Percentiles rank a stretch among this genome's conserved stretches.
Conservation (phyloP, 2,113 vertebrate genomes). For the Sterrhoptilus dennistouni region DNA sequence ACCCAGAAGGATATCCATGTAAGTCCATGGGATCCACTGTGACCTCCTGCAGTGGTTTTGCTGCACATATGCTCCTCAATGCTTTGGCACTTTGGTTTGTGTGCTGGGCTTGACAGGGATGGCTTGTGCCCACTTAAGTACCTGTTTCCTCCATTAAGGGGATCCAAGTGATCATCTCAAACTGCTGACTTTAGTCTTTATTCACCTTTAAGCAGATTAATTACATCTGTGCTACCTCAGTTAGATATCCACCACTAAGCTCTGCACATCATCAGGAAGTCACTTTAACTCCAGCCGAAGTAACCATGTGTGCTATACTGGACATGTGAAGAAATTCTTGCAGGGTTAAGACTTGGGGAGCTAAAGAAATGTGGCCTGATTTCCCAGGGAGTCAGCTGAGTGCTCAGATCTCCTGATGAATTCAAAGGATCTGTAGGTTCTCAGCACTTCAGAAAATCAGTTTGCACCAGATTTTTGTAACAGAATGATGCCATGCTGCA, state of each 20-base stretch:
- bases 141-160: background rate
- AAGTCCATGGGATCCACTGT: fast-evolving
- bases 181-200: background rate
- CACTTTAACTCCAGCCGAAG: background rate
- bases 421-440: conserved; percentile 41
- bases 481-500: conserved; percentile 58
- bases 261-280: background rate
- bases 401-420: background rate
- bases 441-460: conserved; percentile 30
- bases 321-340: background rate
- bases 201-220: background rate
- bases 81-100: background rate
- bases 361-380: background rate
- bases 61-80: background rate
- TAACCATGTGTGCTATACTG: background rate
- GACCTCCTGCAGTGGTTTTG: background rate
- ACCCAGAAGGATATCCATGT: background rate
- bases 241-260: background rate
- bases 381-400: background rate
- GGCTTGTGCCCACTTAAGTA: background rate
- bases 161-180: background rate
- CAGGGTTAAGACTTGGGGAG: background rate
- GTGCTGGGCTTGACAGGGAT: background rate
- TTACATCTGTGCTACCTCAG: background rate
- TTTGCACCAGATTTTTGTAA: conserved; percentile 47